These are phyloP conservation scores for Cromileptes altivelis DNA, from an alignment of 2,113 vertebrate genomes.

Conservation along the genomic window DNA sequence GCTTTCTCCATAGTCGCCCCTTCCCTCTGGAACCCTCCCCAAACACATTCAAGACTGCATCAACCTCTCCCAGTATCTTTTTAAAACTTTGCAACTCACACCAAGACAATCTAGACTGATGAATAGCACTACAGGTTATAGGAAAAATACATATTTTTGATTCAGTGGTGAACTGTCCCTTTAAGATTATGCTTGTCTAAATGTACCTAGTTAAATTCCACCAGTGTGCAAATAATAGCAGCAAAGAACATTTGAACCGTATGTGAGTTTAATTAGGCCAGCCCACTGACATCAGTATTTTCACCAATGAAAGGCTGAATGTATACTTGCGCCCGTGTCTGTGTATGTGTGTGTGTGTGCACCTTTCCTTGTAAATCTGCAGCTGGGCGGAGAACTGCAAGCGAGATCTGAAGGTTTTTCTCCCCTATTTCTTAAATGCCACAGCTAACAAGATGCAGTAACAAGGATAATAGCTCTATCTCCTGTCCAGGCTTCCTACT, in stretches of 20 bases:
- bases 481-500: neutral
- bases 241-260: conserved; percentile 19
- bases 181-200: neutral
- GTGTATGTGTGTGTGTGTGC: neutral
- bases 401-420: neutral
- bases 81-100: too few relatives aligned
- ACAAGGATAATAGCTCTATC: neutral
- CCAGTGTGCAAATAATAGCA: neutral
- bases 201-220: neutral
- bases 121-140: too few relatives aligned
- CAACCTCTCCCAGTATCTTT: too few relatives aligned
- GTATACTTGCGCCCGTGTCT: neutral
- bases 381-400: conserved; percentile 16
- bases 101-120: too few relatives aligned
- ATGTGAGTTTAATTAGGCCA: conserved; percentile 47
- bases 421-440: conserved; percentile 27
- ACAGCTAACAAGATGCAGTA: conserved; percentile 18
- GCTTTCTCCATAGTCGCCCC: too few relatives aligned
- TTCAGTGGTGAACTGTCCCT: too few relatives aligned
- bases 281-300: conserved; percentile 39
- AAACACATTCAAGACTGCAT: too few relatives aligned
- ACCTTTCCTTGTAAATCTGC: conserved; percentile 24
- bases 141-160: too few relatives aligned
- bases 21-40: too few relatives aligned
- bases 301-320: conserved; percentile 45